Conservation (phyloP, 2,113 vertebrate species). For the Ceyx melanurus region DNA sequence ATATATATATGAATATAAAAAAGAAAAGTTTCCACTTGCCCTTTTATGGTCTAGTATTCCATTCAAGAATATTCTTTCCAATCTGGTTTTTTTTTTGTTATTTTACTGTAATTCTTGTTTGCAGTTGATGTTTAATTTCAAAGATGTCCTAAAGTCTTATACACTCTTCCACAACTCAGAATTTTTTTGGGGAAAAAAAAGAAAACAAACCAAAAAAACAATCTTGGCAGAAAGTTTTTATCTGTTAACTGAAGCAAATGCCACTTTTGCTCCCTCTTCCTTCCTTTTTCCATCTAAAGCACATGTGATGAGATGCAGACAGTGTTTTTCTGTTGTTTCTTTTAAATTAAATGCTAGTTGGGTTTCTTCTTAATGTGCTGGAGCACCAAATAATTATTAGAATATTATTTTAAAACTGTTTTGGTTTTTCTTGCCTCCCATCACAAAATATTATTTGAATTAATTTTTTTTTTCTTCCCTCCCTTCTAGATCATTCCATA, state of each 20-base stretch:
- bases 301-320: neutral
- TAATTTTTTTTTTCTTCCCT: neutral
- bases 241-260: neutral
- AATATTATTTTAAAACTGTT: neutral
- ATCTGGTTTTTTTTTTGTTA: neutral
- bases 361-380: neutral
- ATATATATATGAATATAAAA: neutral
- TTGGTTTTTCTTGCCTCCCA: neutral
- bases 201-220: neutral
- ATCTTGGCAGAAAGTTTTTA: neutral
- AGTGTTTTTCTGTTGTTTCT: neutral
- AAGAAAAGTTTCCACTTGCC: neutral
- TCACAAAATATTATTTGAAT: neutral
- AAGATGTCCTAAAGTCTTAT: neutral
- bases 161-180: neutral
- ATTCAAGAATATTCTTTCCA: neutral
- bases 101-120: neutral
- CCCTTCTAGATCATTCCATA: conserved; percentile 81
- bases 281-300: neutral
- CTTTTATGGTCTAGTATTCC: neutral
- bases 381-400: neutral
- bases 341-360: neutral
- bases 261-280: neutral
- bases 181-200: neutral
- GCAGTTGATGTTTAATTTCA: neutral